Evolutionary conservation across 2,797 vertebrate genomes (phyloP), one percentile per base, ranked within the genome.

Genomic region (Monodelphis domestica): DNA sequence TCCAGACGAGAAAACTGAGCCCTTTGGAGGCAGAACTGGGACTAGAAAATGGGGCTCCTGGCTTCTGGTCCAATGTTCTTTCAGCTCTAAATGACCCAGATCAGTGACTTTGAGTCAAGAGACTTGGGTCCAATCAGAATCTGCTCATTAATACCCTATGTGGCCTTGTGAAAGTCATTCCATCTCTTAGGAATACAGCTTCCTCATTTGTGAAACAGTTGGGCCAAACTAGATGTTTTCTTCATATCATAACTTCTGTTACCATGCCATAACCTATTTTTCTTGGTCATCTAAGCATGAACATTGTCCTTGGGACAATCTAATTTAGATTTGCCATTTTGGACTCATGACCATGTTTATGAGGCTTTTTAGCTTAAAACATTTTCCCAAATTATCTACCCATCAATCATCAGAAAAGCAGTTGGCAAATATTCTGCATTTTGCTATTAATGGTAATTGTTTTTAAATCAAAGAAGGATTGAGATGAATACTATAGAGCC

Each of bases 371-470:
- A 95, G 96, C 95, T 94, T 88, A 94, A 95, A 51, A 38, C 89
- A 95, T 87, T 95, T 96, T 96, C 53, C 54, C 55, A 56, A 92
- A 95, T n/a, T 95, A 96, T 94, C 95, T 96, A 95, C 53, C 94
- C 96, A 97, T 96, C 55, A 96, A 94, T 97, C 96, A 97, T 97
- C 94, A 92, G 88, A 97, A 97, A 96, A 96, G 93, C 94, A 93
- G 89, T 95, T 96, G 97, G 95, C 96, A 97, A 96, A 97, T 88
- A 33, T 94, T 96, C 96, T 91, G 93, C 54, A 97, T n/a, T 70
- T 70, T 70, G n/a, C n/a, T 78, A 24, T 45, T 78, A 78, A 78
- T n/a, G 17, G 2, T 45, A 17, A 78, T 78, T 78, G 70, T 70
- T 70, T 78, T 78, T 45, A 17, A 78, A 78, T 78, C 70, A 78